These are phyloP conservation scores for Percina caprodes DNA, from an alignment of 2,113 vertebrate species.

Conservation along the genomic window DNA sequence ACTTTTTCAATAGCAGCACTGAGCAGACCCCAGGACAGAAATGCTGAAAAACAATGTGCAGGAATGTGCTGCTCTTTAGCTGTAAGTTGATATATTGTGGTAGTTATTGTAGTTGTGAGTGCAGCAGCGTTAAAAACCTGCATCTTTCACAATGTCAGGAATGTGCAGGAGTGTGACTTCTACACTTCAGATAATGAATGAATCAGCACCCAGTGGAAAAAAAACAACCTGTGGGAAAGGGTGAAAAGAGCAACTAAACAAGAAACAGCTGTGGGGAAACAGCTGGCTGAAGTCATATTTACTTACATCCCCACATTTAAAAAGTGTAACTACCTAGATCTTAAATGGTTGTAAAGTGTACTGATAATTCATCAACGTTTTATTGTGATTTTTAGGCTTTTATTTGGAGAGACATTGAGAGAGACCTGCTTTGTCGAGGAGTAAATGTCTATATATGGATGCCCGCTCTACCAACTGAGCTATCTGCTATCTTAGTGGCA, in stretches of 20 bases:
- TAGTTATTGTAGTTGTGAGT: neutral
- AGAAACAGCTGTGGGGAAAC: conserved; percentile 1
- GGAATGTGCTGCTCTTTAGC: neutral
- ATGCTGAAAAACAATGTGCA: neutral
- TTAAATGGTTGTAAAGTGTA: neutral
- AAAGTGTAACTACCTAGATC: neutral
- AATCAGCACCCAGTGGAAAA: neutral
- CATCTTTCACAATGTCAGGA: conserved; percentile 25
- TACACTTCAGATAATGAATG: conserved; percentile 32
- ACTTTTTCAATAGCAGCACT: neutral
- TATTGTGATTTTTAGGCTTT: too few relatives aligned
- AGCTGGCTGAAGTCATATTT: conserved; percentile 5
- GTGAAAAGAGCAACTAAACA: neutral
- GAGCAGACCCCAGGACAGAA: neutral
- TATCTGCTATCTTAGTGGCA: too few relatives aligned
- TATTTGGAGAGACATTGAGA: too few relatives aligned
- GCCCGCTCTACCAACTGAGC: too few relatives aligned
- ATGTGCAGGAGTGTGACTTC: conserved; percentile 43
- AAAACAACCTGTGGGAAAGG: neutral
- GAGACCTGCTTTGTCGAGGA: too few relatives aligned
- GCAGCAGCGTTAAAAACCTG: neutral
- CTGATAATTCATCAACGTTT: neutral
- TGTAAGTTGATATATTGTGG: conserved; percentile 4
- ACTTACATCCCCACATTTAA: neutral
- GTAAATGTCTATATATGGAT: too few relatives aligned